Evolutionary conservation across 2,113 vertebrate species (phyloP).

Genomic region (Calyptommatus sinebrachiatus): DNA sequence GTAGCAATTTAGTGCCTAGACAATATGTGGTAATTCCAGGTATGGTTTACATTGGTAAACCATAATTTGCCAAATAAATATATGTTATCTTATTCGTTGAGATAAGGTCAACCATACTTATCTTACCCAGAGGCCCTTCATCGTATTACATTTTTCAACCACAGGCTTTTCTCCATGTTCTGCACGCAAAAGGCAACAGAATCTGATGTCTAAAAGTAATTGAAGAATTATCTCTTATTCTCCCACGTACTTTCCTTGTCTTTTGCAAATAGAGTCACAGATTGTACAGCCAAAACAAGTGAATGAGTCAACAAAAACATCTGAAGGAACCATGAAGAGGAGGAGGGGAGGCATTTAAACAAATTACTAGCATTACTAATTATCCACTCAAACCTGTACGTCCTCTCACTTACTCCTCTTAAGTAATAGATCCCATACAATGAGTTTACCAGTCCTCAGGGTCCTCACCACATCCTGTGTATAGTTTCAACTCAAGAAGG

Average conservation of each 20-base stretch:
- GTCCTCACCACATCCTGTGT: constrained; percentile 47
- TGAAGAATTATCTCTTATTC: not conserved
- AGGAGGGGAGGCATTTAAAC: not conserved
- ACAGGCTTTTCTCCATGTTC: not conserved
- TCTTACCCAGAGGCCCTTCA: not conserved
- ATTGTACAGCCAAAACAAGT: constrained; percentile 9
- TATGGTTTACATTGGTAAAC: too few species aligned
- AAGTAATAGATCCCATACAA: not conserved
- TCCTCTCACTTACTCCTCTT: not conserved
- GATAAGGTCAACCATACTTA: not conserved
- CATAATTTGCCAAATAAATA: too few species aligned
- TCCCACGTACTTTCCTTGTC: not conserved
- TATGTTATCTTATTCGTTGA: too few species aligned
- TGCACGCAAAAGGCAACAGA: not conserved
- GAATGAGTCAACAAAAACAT: rapidly evolving
- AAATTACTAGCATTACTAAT: not conserved
- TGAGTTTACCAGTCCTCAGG: rapidly evolving
- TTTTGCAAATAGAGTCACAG: constrained; percentile 2
- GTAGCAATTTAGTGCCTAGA: too few species aligned
- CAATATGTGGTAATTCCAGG: too few species aligned
- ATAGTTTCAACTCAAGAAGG: not conserved
- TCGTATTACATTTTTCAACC: not conserved
- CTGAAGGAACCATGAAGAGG: not conserved
- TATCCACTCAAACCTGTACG: not conserved
- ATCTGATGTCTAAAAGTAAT: not conserved